Conservation (phyloP, 2,888 invertebrate species). For the Drosophila rellima region DNA sequence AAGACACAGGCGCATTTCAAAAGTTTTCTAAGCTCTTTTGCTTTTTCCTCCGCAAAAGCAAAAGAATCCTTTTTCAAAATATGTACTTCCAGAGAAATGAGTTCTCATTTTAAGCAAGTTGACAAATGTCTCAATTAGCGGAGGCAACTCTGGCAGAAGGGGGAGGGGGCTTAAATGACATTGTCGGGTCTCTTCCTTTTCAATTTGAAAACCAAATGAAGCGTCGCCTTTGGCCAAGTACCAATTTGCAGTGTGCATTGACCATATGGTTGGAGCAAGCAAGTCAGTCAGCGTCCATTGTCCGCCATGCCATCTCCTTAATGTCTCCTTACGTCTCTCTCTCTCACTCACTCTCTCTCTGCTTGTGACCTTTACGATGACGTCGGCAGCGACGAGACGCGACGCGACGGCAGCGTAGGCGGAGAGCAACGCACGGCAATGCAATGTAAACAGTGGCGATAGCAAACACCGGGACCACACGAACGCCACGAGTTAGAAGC, state of each 20-base stretch:
- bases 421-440: conserved; percentile 43
- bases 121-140: conserved; percentile 79
- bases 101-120: conserved; percentile 64
- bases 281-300: conserved; percentile 24
- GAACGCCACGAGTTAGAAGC: neutral
- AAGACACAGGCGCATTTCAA: neutral
- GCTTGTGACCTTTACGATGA: conserved; percentile 71
- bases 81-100: conserved; percentile 54
- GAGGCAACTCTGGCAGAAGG: conserved; percentile 24
- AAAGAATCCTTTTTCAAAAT: neutral
- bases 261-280: conserved; percentile 62
- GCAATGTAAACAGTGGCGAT: conserved; percentile 68
- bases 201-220: conserved; percentile 72
- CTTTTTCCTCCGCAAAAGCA: neutral
- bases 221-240: conserved; percentile 58
- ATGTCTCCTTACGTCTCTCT: conserved; percentile 1
- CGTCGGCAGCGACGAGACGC: conserved; percentile 50
- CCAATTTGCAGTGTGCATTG: conserved; percentile 71
- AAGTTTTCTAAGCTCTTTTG: neutral
- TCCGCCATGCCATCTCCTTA: conserved; percentile 10
- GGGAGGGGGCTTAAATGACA: conserved; percentile 31
- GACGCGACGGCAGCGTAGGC: conserved; percentile 17
- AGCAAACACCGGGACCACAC: conserved; percentile 10
- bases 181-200: conserved; percentile 62
- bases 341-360: neutral